Evolutionary conservation across 1,140 invertebrate species (phyloP).

Genomic region (Camponotus pennsylvanicus): DNA sequence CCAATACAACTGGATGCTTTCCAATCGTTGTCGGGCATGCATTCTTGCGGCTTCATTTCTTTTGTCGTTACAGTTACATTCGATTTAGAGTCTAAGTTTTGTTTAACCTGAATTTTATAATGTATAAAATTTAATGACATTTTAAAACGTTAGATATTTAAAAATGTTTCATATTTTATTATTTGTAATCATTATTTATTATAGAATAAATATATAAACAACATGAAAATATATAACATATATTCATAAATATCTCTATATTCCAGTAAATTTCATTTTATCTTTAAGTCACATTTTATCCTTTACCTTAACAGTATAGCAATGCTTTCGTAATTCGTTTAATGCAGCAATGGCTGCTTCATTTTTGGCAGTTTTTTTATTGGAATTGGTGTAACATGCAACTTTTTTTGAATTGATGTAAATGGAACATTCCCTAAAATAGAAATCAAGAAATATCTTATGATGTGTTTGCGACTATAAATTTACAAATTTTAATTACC

Average conservation of each 20-base stretch:
- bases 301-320: constrained; percentile 87
- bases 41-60: constrained; percentile 41
- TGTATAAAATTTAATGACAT: neutral
- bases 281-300: neutral
- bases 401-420: constrained; percentile 81
- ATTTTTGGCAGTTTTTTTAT: constrained; percentile 83
- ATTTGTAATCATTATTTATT: neutral
- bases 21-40: constrained; percentile 84
- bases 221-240: neutral
- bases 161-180: neutral
- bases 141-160: no score
- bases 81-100: neutral
- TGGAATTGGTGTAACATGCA: constrained; percentile 74
- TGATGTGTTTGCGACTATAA: neutral
- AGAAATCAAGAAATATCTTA: constrained; percentile 22
- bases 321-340: constrained; percentile 82
- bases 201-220: neutral
- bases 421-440: constrained; percentile 75
- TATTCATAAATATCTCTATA: neutral
- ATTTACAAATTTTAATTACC: neutral
- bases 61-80: constrained; percentile 55
- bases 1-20: constrained; percentile 83
- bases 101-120: constrained; percentile 61
- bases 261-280: neutral
- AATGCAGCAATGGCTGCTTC: constrained; percentile 83